phyloP scores from a whole-genome alignment of 2,797 vertebrate species.

The Euthynnus affinis region DNA sequence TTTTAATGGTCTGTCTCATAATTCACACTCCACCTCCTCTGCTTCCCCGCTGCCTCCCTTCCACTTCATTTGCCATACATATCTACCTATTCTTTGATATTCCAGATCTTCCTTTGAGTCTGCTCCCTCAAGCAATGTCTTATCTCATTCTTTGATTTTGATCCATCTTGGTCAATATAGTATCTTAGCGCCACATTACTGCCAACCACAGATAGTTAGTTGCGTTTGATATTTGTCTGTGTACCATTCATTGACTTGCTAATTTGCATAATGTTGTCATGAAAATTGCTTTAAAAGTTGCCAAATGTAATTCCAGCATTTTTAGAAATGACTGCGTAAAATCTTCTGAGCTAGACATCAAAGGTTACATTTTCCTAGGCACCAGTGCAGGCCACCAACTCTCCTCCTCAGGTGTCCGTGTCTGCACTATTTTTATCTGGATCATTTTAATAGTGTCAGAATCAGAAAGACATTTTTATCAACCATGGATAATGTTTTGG shows the following conservation, averaged over 20 bases:
- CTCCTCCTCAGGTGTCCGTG: conserved; percentile 14
- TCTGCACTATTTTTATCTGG: conserved; percentile 22
- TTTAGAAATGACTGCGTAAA: background rate
- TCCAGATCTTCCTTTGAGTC: conserved; percentile 24
- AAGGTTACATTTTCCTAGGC: background rate
- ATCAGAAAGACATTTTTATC: conserved; percentile 55
- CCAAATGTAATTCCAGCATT: background rate
- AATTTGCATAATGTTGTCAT: conserved; percentile 18
- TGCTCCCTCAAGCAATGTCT: conserved; percentile 37
- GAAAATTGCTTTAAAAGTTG: background rate
- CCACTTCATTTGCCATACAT: conserved; percentile 57
- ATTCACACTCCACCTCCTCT: conserved; percentile 57
- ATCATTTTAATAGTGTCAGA: conserved; percentile 37
- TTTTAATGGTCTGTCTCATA: conserved; percentile 59
- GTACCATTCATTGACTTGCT: background rate
- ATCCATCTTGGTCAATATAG: conserved; percentile 20
- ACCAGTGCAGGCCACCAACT: background rate
- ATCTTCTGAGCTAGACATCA: background rate
- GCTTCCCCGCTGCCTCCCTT: conserved; percentile 49
- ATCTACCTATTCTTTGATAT: conserved; percentile 57
- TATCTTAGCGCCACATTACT: conserved; percentile 33
- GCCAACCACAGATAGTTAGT: background rate
- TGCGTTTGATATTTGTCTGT: conserved; percentile 5
- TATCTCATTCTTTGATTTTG: conserved; percentile 31
- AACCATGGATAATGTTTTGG: conserved; percentile 43